A percentile compares a stretch with the other conserved stretches of the same genome.
phyloP scores from a whole-genome alignment of 2,113 vertebrate species.

The Eulemur macaco region DNA sequence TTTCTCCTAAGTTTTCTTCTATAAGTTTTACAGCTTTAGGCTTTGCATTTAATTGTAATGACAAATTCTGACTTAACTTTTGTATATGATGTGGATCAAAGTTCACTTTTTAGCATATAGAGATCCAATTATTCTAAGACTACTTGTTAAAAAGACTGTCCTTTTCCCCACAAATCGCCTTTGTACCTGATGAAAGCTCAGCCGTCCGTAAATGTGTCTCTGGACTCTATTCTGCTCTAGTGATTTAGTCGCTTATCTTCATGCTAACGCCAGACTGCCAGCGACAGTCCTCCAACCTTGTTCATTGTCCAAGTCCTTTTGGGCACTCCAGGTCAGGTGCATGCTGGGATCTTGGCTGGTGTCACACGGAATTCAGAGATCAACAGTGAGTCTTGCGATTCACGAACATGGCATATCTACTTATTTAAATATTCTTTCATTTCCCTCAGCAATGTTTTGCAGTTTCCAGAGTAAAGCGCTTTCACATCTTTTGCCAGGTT shows the following conservation, averaged over 20 bases:
- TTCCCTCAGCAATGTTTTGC: not conserved
- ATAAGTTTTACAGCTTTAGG: not conserved
- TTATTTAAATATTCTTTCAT: not conserved
- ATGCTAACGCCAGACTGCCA: accelerated
- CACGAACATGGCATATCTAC: too few relatives aligned
- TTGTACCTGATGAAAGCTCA: accelerated
- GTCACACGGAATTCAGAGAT: accelerated
- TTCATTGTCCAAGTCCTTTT: not conserved
- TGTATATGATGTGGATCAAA: too few relatives aligned
- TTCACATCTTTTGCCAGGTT: not conserved
- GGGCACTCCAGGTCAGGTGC: not conserved
- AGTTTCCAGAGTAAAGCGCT: not conserved
- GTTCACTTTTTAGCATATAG: not conserved
- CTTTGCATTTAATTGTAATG: not conserved
- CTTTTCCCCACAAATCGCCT: not conserved
- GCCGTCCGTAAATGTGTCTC: accelerated
- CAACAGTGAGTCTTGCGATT: too few relatives aligned
- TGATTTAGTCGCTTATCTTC: not conserved
- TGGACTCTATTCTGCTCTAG: accelerated
- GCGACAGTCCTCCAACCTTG: accelerated
- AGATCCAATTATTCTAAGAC: accelerated
- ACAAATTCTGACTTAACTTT: not conserved
- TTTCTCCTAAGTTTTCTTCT: not conserved
- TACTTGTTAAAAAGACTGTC: accelerated
- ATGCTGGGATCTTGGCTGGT: not conserved